phyloP scores from a whole-genome alignment of 2,113 vertebrate species.

The Gallinago paraguaiae region DNA sequence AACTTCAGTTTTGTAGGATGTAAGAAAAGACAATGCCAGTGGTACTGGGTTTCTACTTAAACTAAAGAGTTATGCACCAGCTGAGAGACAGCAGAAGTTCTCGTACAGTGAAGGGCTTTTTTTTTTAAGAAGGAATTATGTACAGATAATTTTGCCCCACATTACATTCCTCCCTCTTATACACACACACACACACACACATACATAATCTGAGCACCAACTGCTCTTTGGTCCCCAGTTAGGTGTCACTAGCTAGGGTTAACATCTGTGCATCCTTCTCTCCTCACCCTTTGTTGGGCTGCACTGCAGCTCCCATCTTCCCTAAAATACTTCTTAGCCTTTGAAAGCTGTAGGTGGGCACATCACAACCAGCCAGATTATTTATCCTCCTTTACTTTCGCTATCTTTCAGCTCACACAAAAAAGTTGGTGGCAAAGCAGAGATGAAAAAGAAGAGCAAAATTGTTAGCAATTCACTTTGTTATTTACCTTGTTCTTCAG shows the following conservation, averaged over 20 bases:
- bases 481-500: neutral
- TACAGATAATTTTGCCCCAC: neutral
- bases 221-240: neutral
- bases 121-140: neutral
- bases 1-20: neutral
- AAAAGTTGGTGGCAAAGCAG: neutral
- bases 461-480: neutral
- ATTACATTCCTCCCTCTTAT: neutral
- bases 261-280: neutral
- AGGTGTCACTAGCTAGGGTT: neutral
- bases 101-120: neutral
- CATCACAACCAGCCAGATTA: neutral
- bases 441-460: neutral
- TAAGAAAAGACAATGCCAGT: neutral
- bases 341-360: neutral
- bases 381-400: neutral
- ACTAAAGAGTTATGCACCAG: neutral
- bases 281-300: accelerated
- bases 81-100: neutral
- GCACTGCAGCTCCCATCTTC: neutral
- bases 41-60: neutral
- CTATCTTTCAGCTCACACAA: neutral
- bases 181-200: too few species aligned
- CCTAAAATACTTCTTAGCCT: neutral
- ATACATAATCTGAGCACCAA: neutral